These are phyloP conservation scores for Drosophila barbarae DNA, from an alignment of 2,888 invertebrate species.

Conservation along the genomic window DNA sequence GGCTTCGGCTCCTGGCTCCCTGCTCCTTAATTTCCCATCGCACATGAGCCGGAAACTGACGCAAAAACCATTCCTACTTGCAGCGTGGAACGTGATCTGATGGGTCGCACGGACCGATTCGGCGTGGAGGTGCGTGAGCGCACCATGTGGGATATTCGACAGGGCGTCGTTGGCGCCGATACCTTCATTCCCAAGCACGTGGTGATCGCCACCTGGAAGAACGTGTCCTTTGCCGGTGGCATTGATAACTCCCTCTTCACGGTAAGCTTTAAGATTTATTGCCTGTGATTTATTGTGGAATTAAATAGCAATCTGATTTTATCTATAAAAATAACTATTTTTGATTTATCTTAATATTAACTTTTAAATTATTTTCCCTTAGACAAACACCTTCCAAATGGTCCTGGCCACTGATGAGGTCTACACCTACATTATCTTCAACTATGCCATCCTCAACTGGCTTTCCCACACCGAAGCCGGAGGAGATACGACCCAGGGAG, in stretches of 20 bases:
- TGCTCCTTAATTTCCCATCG: constrained; percentile 49
- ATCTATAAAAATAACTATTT: background rate
- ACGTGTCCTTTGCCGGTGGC: constrained; percentile 95
- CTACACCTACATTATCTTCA: constrained; percentile 96
- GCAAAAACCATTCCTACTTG: constrained; percentile 38
- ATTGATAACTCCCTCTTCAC: constrained; percentile 87
- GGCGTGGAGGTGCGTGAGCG: constrained; percentile 93
- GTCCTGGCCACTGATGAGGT: constrained; percentile 95
- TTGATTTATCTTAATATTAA: background rate
- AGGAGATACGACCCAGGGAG: constrained; percentile 91
- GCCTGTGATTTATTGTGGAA: background rate
- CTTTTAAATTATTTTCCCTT: constrained; percentile 38
- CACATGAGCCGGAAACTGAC: constrained; percentile 23
- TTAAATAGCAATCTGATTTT: background rate
- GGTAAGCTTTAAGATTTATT: constrained; percentile 79
- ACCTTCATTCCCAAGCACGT: constrained; percentile 95
- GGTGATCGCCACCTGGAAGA: constrained; percentile 96
- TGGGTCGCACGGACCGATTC: constrained; percentile 87
- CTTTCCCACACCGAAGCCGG: constrained; percentile 94
- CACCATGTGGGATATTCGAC: constrained; percentile 91
- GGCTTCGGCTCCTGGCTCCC: constrained; percentile 2
- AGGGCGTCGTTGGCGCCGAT: constrained; percentile 94
- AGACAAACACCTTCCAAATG: constrained; percentile 98
- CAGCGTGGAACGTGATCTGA: constrained; percentile 85
- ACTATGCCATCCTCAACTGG: constrained; percentile 95